Base-by-base conservation (phyloP, 2,113 vertebrate species). In the Amblyopsis rosae region DNA sequence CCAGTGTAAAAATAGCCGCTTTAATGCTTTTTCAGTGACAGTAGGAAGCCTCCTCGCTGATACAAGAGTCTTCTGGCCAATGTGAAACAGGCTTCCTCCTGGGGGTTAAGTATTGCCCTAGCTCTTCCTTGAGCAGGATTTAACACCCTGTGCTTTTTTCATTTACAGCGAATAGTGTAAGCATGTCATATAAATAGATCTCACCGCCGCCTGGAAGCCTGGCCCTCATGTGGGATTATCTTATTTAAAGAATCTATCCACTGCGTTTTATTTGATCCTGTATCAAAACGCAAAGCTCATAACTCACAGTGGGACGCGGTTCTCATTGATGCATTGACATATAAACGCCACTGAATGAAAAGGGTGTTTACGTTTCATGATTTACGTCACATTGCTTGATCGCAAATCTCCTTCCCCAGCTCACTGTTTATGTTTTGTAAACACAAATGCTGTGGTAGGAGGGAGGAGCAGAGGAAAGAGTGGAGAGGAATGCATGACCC, bases 51-150 rank as follows among this genome's bases (percentile, higher is more conserved):
- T 32, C 11, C 7, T 41, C 32, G 16, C 56, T 12, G 56, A 41
- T 41, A 41, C 35, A 58, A 33, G 56, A 26, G 11, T 16, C 32
- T 9, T 26, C 26, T 58, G 16, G 19, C 56, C 56, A 11, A 12
- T 32, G 56, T 32, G 19, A 33, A 41, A 6, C 35, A 58, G 12
- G 26, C 56, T 12, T 63, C 9, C 0, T 55, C 26, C 26, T 50
- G 56, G n/a, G 56, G 41, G 32, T 47, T 5, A 66, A 54, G 56
- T 58, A 58, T 32, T 58, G 53, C 45, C 50, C 35, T 70, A 56
- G 13, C 58, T 60, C 56, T 50, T 17, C 19, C 50, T 46, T 46
- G 26, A 61, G 26, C 7, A 7, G 69, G 26, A 62, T 62, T 72
- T 47, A 47, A 41, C 56, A 33, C 56, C 19, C 12, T 33, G 11